phyloP scores from a whole-genome alignment of 2,113 vertebrate genomes.

The Sminthopsis crassicaudata region DNA sequence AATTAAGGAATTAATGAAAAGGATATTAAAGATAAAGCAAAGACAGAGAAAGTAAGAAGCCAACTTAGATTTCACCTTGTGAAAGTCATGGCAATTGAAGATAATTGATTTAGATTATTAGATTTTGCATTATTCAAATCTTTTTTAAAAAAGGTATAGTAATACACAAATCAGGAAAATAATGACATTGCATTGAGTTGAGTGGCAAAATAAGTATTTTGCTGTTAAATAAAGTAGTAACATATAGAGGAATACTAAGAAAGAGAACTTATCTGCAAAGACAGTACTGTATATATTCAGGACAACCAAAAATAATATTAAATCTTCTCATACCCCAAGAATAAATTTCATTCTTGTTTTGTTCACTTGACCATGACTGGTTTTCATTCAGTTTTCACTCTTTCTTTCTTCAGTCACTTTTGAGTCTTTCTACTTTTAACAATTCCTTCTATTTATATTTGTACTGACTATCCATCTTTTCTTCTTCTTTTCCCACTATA shows the following conservation, averaged over 20 bases:
- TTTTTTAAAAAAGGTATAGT: constrained; percentile 34
- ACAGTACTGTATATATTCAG: not conserved
- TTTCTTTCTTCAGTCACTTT: not conserved
- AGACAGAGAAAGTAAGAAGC: constrained; percentile 6
- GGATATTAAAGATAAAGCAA: constrained; percentile 3
- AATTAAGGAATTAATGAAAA: not conserved
- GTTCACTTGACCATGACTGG: constrained; percentile 7
- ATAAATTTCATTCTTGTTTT: constrained; percentile 1
- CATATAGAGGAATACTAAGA: not conserved
- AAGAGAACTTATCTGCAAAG: not conserved
- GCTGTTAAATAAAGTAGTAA: not conserved
- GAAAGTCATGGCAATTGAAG: constrained; percentile 16
- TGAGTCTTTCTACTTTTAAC: not conserved
- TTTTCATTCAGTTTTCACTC: not conserved
- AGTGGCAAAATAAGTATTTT: constrained; percentile 15
- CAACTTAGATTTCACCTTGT: constrained; percentile 23
- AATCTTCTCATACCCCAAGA: not conserved
- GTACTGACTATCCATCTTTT: not conserved
- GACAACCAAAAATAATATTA: not conserved
- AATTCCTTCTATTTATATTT: not conserved
- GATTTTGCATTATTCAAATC: not conserved
- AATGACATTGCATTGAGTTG: not conserved
- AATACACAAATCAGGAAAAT: not conserved
- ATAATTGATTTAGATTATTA: not conserved
- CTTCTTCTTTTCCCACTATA: not conserved